Percentiles rank a stretch among this genome's conserved stretches.
Evolutionary conservation across 2,888 invertebrate species (phyloP).

Genomic region (Drosophila suboccidentalis): DNA sequence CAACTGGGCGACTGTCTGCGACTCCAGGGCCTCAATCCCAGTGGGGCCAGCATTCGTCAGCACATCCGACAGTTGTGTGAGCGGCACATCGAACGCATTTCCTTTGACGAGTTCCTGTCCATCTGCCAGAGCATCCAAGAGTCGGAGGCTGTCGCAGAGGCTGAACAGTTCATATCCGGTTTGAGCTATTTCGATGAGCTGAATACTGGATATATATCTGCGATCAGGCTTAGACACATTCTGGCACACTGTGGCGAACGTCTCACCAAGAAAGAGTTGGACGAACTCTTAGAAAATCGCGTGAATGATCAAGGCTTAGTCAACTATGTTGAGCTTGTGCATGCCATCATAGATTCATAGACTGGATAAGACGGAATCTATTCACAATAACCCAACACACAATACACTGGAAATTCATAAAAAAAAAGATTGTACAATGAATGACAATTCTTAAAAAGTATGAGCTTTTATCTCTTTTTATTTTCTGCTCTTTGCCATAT

Average conservation of each 20-base stretch:
- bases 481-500: neutral
- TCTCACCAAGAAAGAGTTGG: conserved; percentile 45
- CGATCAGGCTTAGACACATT: conserved; percentile 33
- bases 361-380: neutral
- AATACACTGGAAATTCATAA: conserved; percentile 8
- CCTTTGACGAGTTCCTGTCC: conserved; percentile 56
- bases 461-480: neutral
- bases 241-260: conserved; percentile 46
- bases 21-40: conserved; percentile 61
- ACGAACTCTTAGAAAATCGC: conserved; percentile 43
- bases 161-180: conserved; percentile 36
- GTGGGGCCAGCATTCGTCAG: conserved; percentile 36
- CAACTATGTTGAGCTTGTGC: conserved; percentile 55
- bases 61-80: conserved; percentile 32
- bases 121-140: conserved; percentile 38
- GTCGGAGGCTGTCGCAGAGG: neutral
- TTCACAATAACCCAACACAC: neutral
- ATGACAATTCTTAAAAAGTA: neutral
- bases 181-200: conserved; percentile 47
- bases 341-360: conserved; percentile 31
- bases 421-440: conserved; percentile 11
- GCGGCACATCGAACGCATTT: conserved; percentile 42
- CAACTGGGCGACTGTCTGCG: conserved; percentile 63
- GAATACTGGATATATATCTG: conserved; percentile 54
- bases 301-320: conserved; percentile 55